These are phyloP conservation scores for Trachops cirrhosus DNA, from an alignment of 2,797 vertebrate genomes.

Conservation along the genomic window DNA sequence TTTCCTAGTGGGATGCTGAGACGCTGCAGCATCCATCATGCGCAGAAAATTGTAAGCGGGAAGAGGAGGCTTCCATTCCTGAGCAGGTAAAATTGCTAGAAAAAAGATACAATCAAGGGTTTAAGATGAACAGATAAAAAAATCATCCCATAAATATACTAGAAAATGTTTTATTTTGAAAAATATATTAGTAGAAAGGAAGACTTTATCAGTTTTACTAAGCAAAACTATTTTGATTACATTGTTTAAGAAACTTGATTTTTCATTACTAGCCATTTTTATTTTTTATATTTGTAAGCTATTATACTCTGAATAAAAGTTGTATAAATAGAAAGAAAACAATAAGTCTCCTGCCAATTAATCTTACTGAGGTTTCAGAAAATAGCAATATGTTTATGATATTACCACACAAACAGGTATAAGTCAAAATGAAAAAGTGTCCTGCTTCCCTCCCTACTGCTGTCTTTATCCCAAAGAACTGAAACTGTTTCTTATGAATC, in stretches of 20 bases:
- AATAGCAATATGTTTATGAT: neutral
- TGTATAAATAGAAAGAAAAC: neutral
- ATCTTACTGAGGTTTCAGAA: neutral
- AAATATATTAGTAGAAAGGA: neutral
- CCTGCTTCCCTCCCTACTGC: neutral
- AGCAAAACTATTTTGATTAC: neutral
- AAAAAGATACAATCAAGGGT: neutral
- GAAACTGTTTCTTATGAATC: neutral
- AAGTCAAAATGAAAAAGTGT: slow-evolving; percentile 11
- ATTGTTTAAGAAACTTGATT: slow-evolving; percentile 3
- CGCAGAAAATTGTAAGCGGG: slow-evolving; percentile 91
- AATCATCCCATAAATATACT: neutral
- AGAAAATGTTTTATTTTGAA: slow-evolving; percentile 28
- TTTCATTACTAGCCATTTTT: neutral
- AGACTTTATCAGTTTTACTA: neutral
- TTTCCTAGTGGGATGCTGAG: slow-evolving; percentile 77
- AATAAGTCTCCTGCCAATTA: neutral
- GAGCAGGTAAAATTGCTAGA: slow-evolving; percentile 86
- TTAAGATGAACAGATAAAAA: neutral
- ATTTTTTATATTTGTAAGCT: neutral
- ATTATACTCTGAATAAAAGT: neutral
- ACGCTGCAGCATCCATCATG: slow-evolving; percentile 87
- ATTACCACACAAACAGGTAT: neutral
- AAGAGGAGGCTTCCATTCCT: slow-evolving; percentile 88
- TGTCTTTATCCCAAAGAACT: neutral